Evolutionary conservation across 2,888 invertebrate genomes (phyloP), one percentile per base, ranked within the genome.

Genomic region (Synergus umbraculus): DNA sequence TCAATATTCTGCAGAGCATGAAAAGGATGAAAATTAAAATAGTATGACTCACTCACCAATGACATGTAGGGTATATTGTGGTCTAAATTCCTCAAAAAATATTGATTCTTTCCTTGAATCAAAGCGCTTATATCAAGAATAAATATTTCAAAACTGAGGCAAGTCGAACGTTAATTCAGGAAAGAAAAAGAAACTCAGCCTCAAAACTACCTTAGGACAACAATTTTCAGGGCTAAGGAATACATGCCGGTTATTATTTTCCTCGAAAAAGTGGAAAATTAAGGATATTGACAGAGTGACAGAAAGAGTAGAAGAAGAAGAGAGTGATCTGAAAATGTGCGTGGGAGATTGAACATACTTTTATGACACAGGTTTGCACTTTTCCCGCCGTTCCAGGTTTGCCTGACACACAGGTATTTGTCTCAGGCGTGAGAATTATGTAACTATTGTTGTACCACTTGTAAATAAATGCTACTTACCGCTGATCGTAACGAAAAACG

Each of bases 391-490:
- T 63, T 79, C 77, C 69, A 80, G 79, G 82, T 81, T 81, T 79
- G 78, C 78, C 82, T 76, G 82, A 8, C 65, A 78, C 66, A 64
- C 63, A 69, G 73, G 73, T 73, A 12, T 7, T 29, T 15, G 41
- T 80, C 83, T 80, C 79, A 44, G 18, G 80, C 82, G 73, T 65
- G 58, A 81, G 85, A 89, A 91, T 91, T 89, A 90, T 89, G 88
- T 88, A 91, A 91, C 88, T 87, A 86, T 87, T 89, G 86, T 88
- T 86, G 86, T 85, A 88, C 85, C 85, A 85, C 86, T 86, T 80
- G 88, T 88, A 89, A 91, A 90, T 90, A 91, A 89, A 89, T 83
- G 82, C 87, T 86, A 90, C 91, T 90, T 89, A 92, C 91, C 90
- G 89, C 90, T 91, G 88, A 89, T 87, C 89, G 86, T 88, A 87